Percentiles rank a stretch among this genome's conserved stretches.
These are phyloP conservation scores for Antheraea pernyi DNA, from an alignment of 1,140 invertebrate genomes.

Conservation along the genomic window DNA sequence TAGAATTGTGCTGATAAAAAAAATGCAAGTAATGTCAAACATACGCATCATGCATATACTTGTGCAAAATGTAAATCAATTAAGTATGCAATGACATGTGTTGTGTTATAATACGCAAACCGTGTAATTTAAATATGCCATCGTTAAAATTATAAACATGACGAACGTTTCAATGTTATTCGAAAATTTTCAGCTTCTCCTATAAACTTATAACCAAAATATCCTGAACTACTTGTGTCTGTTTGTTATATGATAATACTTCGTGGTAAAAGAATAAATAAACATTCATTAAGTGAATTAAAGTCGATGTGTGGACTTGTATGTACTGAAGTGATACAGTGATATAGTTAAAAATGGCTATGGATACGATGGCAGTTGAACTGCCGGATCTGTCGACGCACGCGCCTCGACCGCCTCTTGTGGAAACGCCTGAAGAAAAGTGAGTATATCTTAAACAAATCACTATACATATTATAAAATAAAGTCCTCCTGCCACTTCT, in stretches of 20 bases:
- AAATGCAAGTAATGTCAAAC: too few relatives aligned
- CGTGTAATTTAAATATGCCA: too few relatives aligned
- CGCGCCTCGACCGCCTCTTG: slow-evolving; percentile 50
- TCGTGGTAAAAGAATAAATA: background rate
- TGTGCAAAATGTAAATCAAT: too few relatives aligned
- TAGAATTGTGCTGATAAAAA: too few relatives aligned
- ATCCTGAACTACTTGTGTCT: background rate
- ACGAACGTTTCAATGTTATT: background rate
- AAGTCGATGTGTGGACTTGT: slow-evolving; percentile 33
- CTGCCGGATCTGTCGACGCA: slow-evolving; percentile 67
- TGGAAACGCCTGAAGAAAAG: slow-evolving; percentile 74
- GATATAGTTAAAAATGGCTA: slow-evolving; percentile 59
- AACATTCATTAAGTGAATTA: background rate
- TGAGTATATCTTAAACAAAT: slow-evolving; percentile 40
- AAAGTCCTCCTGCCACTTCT: too few relatives aligned
- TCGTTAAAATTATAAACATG: background rate
- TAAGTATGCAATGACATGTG: too few relatives aligned
- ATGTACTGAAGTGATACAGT: slow-evolving; percentile 37
- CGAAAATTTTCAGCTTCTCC: background rate
- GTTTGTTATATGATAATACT: background rate
- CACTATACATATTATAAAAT: too few relatives aligned
- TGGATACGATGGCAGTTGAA: slow-evolving; percentile 77
- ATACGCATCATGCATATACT: too few relatives aligned
- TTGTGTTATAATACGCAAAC: too few relatives aligned
- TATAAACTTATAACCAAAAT: background rate